Evolutionary conservation across 2,797 vertebrate genomes (phyloP), one percentile per base, ranked within the genome.

Genomic region (Sebastes oblongus): DNA sequence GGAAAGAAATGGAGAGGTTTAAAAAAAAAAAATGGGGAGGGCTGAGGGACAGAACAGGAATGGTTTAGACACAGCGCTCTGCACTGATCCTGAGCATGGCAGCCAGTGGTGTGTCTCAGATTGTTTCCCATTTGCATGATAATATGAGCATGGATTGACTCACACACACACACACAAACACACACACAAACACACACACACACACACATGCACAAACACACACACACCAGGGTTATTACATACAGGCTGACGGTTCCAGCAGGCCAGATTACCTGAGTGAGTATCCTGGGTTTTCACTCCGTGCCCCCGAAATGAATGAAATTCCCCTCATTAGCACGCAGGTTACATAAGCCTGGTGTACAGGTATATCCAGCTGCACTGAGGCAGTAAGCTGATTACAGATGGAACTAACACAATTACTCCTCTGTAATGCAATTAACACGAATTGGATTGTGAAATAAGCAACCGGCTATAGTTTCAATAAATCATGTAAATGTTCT

Each of bases 341-440:
- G 88, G 90, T 93, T 93, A 88, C 88, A 90, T 92, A 91, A 93
- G 73, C 89, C 84, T 39, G 30, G 75, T 79, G 73, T 64, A 74
- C 84, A 92, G 91, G 88, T 91, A 88, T 79, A 91, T 88, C 80
- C 89, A 92, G 88, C 92, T 89, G 90, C 87, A 91, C 78, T 36
- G 83, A 92, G 87, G 88, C 92, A 86, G 85, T 93, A 93, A 94
- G 90, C 89, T 92, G 91, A 95, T 96, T 95, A 94, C 84, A 85
- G 75, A 85, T 81, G 83, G 84, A 89, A 87, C 91, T 91, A 95
- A 95, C 92, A 91, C 88, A 93, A 94, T 95, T 94, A 92, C 89
- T 79, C 80, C 83, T 32, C 77, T 81, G 82, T 91, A 91, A 94
- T 90, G 74, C 86, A 90, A 91, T 94, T 93, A 92, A 89, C 84